These are phyloP conservation scores for Phyllotreta cruciferae DNA, from an alignment of 2,888 invertebrate species.

Conservation along the genomic window DNA sequence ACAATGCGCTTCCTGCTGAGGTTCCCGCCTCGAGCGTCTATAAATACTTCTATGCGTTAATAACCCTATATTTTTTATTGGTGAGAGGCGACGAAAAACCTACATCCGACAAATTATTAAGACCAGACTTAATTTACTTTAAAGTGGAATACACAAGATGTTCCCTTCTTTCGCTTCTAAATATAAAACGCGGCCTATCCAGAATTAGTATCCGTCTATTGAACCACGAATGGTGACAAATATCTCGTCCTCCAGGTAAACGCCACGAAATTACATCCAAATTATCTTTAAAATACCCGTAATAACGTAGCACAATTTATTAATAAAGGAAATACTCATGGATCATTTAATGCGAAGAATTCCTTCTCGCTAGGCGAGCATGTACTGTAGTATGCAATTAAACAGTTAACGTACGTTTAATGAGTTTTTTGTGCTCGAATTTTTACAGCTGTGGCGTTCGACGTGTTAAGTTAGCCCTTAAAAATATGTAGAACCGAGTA, in stretches of 20 bases:
- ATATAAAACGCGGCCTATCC: conserved; percentile 17
- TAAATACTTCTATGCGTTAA: conserved; percentile 21
- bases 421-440: too few relatives aligned
- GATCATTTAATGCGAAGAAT: too few relatives aligned
- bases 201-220: conserved; percentile 24
- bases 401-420: too few relatives aligned
- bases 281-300: not conserved
- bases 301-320: too few relatives aligned
- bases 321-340: too few relatives aligned
- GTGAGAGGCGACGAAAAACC: conserved; percentile 21
- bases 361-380: too few relatives aligned
- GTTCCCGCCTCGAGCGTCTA: conserved; percentile 4
- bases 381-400: too few relatives aligned
- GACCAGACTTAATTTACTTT: conserved; percentile 26
- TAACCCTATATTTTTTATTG: conserved; percentile 22
- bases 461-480: too few relatives aligned
- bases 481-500: too few relatives aligned
- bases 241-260: conserved; percentile 5
- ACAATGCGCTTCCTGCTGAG: conserved; percentile 17
- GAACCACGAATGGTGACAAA: conserved; percentile 22
- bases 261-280: not conserved
- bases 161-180: conserved; percentile 27
- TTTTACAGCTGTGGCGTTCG: too few relatives aligned
- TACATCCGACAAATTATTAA: conserved; percentile 26
- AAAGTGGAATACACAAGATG: conserved; percentile 27